Evolutionary conservation across 2,113 vertebrate genomes (phyloP).

Genomic region (Caranx melampygus): DNA sequence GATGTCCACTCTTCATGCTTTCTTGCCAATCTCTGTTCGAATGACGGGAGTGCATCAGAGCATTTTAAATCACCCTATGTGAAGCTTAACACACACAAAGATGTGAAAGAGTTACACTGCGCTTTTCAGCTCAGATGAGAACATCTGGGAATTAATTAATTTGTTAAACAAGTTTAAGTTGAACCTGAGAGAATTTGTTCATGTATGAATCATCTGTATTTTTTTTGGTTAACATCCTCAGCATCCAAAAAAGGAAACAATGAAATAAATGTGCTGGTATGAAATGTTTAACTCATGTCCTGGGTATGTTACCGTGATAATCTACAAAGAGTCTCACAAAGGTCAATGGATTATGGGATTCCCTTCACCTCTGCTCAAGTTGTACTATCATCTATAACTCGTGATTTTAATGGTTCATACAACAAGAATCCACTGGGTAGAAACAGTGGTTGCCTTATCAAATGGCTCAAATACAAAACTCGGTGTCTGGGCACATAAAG

Average conservation of each 20-base stretch:
- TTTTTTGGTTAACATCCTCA: neutral
- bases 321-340: neutral
- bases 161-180: neutral
- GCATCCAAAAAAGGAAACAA: neutral
- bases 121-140: neutral
- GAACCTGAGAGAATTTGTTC: neutral
- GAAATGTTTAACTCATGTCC: constrained; percentile 2
- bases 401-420: neutral
- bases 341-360: constrained; percentile 39
- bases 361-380: neutral
- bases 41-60: neutral
- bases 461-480: neutral
- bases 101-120: neutral
- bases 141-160: neutral
- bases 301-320: constrained; percentile 3
- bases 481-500: neutral
- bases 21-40: neutral
- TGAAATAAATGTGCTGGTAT: neutral
- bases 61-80: neutral
- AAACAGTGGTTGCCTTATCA: neutral
- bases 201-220: neutral
- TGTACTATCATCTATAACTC: constrained; percentile 2
- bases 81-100: neutral
- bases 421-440: neutral
- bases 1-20: neutral